Evolutionary conservation across 2,888 invertebrate species (phyloP), one percentile per base, ranked within the genome.

Genomic region (Torymus texanus): DNA sequence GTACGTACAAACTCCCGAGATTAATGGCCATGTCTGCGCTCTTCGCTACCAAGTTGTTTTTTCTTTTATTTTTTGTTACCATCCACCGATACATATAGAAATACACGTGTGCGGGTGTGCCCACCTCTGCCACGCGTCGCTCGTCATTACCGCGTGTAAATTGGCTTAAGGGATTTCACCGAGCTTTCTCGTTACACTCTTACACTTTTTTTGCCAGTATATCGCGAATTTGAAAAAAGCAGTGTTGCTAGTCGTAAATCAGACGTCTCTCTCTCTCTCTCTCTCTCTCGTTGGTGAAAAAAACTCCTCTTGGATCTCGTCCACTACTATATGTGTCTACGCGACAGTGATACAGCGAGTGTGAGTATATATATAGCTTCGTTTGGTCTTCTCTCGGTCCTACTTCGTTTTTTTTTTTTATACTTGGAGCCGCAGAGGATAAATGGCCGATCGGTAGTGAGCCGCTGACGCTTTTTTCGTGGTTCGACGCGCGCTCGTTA

Each of bases 91-190:
- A 29, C 29, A 29, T 2, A n/a, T n/a, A n/a, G n/a, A n/a, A n/a
- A n/a, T n/a, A n/a, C n/a, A n/a, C n/a, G n/a, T n/a, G n/a, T n/a
- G n/a, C n/a, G n/a, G n/a, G 41, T 8, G 41, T 8, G 41, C 41
- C 8, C 29, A 29, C 10, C 41, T 29, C 29, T 29, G 2, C 29
- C 5, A n/a, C n/a, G 41, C 41, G 41, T 41, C 41, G 41, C 58
- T 51, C 65, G 58, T 68, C 68, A 66, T 77, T 53, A 29, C 29
- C 24, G 84, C 84, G 85, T 86, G 87, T 86, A 88, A 89, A 89
- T 89, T 89, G 89, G 89, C 88, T 89, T 89, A 89, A 88, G 84
- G 87, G 89, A 89, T 89, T 89, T 88, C 56, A 2, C 76, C 75
- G 82, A 84, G 86, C 85, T 85, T 85, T 77, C 83, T 83, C 83